A percentile compares a stretch with the other conserved stretches of the same genome.
Conservation (phyloP, 2,113 vertebrate species). For the Podarcis muralis region DNA sequence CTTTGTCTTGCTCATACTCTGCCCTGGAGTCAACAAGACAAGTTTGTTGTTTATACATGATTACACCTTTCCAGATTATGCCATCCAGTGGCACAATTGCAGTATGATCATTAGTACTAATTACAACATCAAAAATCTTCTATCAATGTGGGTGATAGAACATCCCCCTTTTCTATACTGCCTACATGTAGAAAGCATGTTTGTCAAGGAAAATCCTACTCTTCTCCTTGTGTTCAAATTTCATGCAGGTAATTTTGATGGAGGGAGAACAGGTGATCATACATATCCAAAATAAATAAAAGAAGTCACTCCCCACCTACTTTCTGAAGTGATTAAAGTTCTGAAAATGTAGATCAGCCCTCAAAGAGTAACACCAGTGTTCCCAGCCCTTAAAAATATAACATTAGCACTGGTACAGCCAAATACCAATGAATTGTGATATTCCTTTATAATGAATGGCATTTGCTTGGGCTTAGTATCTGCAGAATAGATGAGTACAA, state of each 20-base stretch:
- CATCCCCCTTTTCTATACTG: neutral
- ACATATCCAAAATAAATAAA: neutral
- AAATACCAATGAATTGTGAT: no score
- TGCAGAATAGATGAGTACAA: neutral
- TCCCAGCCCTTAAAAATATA: no score
- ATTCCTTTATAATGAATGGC: neutral
- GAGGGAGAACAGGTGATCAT: no score
- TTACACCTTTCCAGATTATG: conserved; percentile 1
- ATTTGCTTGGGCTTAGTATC: neutral
- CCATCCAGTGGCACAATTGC: neutral
- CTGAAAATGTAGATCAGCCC: neutral
- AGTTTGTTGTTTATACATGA: accelerated
- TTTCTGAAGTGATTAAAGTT: neutral
- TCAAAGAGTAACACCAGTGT: no score
- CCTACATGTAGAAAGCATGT: neutral
- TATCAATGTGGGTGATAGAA: neutral
- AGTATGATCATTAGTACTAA: neutral
- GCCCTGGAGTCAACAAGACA: neutral
- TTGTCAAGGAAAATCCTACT: no score
- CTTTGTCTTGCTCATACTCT: neutral
- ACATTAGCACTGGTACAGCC: no score
- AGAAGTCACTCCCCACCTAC: neutral
- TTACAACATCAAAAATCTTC: neutral
- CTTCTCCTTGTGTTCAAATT: no score
- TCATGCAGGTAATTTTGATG: neutral